These are phyloP conservation scores for Bhutanitis thaidina DNA, from an alignment of 2,888 invertebrate species.

Conservation along the genomic window DNA sequence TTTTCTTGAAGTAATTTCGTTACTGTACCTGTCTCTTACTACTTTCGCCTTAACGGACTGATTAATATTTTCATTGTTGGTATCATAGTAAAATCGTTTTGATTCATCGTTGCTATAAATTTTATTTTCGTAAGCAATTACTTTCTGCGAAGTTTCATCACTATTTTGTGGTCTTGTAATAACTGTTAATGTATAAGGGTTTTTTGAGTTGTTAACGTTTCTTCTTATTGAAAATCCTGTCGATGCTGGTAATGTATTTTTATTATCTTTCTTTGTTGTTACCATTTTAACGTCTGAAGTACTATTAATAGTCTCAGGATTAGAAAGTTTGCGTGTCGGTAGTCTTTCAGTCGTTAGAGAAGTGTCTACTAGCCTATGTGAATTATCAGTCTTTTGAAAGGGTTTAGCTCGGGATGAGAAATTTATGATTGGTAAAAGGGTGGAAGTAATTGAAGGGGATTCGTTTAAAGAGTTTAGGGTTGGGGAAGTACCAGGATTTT, in stretches of 20 bases:
- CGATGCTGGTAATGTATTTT: conserved; percentile 64
- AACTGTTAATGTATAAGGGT: conserved; percentile 68
- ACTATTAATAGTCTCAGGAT: conserved; percentile 54
- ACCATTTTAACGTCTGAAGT: conserved; percentile 45
- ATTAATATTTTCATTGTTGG: conserved; percentile 35
- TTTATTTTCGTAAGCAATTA: conserved; percentile 26
- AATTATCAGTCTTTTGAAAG: conserved; percentile 71
- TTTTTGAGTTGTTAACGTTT: conserved; percentile 60
- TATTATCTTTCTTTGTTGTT: conserved; percentile 42
- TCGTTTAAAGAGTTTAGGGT: conserved; percentile 63
- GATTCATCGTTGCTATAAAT: conserved; percentile 31
- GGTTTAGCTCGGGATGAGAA: conserved; percentile 73
- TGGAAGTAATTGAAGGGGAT: conserved; percentile 47
- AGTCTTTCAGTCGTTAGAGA: conserved; percentile 53
- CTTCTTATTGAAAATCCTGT: conserved; percentile 73
- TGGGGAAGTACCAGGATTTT: conserved; percentile 65
- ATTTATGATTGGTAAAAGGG: conserved; percentile 51
- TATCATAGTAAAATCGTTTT: conserved; percentile 44
- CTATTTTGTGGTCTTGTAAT: conserved; percentile 59
- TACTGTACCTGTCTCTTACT: conserved; percentile 27
- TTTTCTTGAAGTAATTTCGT: conserved; percentile 34
- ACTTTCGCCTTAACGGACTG: conserved; percentile 30
- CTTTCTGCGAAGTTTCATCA: conserved; percentile 35
- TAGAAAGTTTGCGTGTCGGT: conserved; percentile 43
- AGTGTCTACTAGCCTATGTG: conserved; percentile 54